Conservation (phyloP, 2,888 invertebrate genomes). For the Lasiommata megera region DNA sequence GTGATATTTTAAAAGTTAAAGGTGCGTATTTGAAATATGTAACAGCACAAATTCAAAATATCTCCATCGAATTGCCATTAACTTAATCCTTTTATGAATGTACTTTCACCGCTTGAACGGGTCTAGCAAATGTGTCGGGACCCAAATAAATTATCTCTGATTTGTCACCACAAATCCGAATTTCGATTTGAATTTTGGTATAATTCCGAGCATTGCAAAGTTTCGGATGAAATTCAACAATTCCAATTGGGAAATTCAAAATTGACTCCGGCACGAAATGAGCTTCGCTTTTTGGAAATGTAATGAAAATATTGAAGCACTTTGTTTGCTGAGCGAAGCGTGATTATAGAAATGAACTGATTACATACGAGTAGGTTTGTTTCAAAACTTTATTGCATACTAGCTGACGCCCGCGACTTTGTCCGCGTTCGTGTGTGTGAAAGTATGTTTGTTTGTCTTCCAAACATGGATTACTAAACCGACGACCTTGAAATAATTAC, state of each 20-base stretch:
- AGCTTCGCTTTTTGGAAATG: slow-evolving; percentile 2
- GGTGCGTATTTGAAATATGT: too few relatives aligned
- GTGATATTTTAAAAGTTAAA: too few relatives aligned
- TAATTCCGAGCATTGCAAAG: slow-evolving; percentile 14
- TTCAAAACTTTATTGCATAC: too few relatives aligned
- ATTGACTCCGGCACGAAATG: neutral
- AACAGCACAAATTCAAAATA: neutral
- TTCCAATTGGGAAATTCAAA: slow-evolving; percentile 1
- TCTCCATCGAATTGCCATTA: neutral
- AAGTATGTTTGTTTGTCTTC: too few relatives aligned
- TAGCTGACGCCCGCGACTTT: too few relatives aligned
- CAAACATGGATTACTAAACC: too few relatives aligned
- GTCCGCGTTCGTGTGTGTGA: too few relatives aligned
- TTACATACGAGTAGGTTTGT: too few relatives aligned
- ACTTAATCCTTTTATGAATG: slow-evolving; percentile 2
- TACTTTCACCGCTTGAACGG: neutral
- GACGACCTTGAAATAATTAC: too few relatives aligned
- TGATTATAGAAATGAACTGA: neutral
- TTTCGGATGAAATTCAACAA: slow-evolving; percentile 15
- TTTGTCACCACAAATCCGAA: slow-evolving; percentile 31
- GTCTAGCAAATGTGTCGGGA: neutral
- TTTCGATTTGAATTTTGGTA: slow-evolving; percentile 33
- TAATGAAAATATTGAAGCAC: neutral
- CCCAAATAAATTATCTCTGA: slow-evolving; percentile 31
- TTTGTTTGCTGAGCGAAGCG: neutral